phyloP scores from a whole-genome alignment of 2,888 invertebrate genomes.

The Cremastobaeus sp. region DNA sequence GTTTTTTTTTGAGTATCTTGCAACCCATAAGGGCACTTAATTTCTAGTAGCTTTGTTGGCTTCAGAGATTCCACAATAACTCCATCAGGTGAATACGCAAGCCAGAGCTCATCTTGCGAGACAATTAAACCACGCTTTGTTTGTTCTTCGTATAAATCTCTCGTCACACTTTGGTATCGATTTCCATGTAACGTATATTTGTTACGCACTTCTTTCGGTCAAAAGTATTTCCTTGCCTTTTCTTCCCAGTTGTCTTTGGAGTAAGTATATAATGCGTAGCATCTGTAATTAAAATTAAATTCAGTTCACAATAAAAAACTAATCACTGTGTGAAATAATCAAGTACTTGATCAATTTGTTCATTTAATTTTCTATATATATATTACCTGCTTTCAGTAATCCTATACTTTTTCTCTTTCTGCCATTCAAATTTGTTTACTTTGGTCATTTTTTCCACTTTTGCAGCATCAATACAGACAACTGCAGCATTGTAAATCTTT shows the following conservation, averaged over 20 bases:
- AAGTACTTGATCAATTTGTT: background rate
- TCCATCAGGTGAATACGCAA: conserved; percentile 16
- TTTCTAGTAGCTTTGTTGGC: conserved; percentile 6
- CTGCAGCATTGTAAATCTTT: background rate
- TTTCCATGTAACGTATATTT: conserved; percentile 24
- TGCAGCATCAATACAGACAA: background rate
- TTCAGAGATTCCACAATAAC: background rate
- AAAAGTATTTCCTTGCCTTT: conserved; percentile 40
- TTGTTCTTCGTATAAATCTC: conserved; percentile 21
- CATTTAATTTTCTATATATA: background rate
- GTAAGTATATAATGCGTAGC: conserved; percentile 22
- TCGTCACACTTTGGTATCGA: conserved; percentile 2
- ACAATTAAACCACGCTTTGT: conserved; percentile 14
- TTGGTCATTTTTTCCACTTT: background rate
- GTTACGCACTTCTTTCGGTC: conserved; percentile 16
- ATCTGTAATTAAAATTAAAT: background rate
- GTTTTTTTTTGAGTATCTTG: background rate
- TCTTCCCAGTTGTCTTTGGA: conserved; percentile 28
- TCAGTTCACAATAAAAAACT: background rate
- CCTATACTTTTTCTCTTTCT: background rate
- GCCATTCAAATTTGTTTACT: background rate
- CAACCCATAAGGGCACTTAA: conserved; percentile 14
- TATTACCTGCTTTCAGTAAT: background rate
- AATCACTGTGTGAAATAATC: background rate
- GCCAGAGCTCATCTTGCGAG: conserved; percentile 7